phyloP scores from a whole-genome alignment of 2,888 invertebrate genomes.

The Tiliacea aurago region DNA sequence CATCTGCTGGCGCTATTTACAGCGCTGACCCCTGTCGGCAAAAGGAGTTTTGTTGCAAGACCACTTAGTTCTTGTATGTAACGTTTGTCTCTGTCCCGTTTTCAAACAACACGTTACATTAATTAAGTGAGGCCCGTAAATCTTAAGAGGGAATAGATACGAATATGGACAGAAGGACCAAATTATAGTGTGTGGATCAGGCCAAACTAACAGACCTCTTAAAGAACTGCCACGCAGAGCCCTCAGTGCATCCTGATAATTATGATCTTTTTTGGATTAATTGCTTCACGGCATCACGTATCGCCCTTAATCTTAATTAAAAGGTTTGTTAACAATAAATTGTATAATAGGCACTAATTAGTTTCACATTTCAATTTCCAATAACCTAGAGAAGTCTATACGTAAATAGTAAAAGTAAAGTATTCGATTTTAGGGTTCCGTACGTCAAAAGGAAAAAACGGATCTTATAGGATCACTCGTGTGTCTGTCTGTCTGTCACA shows the following conservation, averaged over 20 bases:
- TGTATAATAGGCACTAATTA: slow-evolving; percentile 17
- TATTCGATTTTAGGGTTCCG: too few relatives aligned
- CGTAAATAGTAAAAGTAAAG: too few relatives aligned
- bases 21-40: slow-evolving; percentile 84
- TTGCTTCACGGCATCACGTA: slow-evolving; percentile 6
- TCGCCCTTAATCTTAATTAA: slow-evolving; percentile 25
- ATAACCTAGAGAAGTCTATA: neutral
- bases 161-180: slow-evolving; percentile 38
- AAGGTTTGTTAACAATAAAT: slow-evolving; percentile 24
- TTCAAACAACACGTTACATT: slow-evolving; percentile 63
- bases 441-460: too few relatives aligned
- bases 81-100: slow-evolving; percentile 73
- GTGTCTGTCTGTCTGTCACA: too few relatives aligned
- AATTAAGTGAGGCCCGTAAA: slow-evolving; percentile 62
- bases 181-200: neutral
- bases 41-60: slow-evolving; percentile 76
- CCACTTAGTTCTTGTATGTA: slow-evolving; percentile 77
- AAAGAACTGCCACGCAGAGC: neutral
- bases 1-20: slow-evolving; percentile 87
- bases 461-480: too few relatives aligned
- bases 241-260: neutral
- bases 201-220: neutral
- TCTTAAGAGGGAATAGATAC: slow-evolving; percentile 33
- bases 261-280: neutral
- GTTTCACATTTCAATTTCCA: slow-evolving; percentile 5